Evolutionary conservation across 2,888 invertebrate genomes (phyloP), one percentile per base, ranked within the genome.

Genomic region (Liodrosophila aerea): DNA sequence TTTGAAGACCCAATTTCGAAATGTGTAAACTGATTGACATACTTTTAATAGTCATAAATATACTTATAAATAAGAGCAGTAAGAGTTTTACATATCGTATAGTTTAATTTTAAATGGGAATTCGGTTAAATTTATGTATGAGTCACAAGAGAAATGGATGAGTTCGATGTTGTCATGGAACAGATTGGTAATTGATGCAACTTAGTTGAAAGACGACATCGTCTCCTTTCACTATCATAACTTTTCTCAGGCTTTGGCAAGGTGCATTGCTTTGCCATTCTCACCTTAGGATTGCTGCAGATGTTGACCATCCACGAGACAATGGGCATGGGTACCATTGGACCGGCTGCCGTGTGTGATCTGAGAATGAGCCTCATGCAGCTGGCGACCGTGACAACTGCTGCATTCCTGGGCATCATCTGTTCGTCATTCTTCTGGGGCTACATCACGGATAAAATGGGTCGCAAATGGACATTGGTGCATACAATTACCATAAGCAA

Each of bases 391-490:
- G 22, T 76, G 4, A 62, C 56, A 4, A 51, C 73, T 1, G 80
- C 80, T 2, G 63, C 47, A 4, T 67, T 72, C 22, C 7, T 72
- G 64, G 84, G 84, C 8, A 82, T 80, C 3, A 68, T 83, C 9
- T 51, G 68, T 16, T 70, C 83, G 8, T 71, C 80, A 0, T 82
- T 67, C 30, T 74, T 83, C 8, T 84, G 83, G 83, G 84, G 82
- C 13, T 76, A 82, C 30, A 57, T 73, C 0, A 60, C 77, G 4
- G 82, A 84, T 16, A 66, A 71, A 34, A 56, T 67, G 61, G 84
- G 84, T 4, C 73, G 84, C 0, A 68, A 80, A 4, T 67, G 66
- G 67, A 73, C 69, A 8, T 53, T 84, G n/a, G 22, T 84, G 37
- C 71, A 63, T 4, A 74, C 76, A 0, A 69, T 78, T 3, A 37